These are phyloP conservation scores for Neoaliturus tenellus DNA, from an alignment of 2,888 invertebrate species.

Conservation along the genomic window DNA sequence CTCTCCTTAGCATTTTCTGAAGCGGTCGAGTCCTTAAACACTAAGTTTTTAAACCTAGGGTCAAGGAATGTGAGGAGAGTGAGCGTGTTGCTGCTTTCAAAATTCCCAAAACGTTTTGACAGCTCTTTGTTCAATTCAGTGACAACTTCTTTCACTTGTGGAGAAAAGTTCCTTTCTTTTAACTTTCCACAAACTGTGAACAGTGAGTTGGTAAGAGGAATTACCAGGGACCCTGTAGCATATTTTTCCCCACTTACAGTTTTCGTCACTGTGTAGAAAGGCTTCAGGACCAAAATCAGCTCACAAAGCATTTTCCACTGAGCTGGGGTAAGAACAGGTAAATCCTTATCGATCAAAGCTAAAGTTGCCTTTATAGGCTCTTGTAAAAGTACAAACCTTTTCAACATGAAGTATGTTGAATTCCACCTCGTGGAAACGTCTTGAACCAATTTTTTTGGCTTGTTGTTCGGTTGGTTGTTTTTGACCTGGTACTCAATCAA, in stretches of 20 bases:
- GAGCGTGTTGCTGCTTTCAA: conserved; percentile 54
- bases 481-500: conserved; percentile 52
- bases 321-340: conserved; percentile 51
- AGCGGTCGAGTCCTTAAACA: conserved; percentile 50
- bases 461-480: conserved; percentile 40
- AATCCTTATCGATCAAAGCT: conserved; percentile 55
- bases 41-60: conserved; percentile 57
- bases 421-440: conserved; percentile 57
- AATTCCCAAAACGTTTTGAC: conserved; percentile 43
- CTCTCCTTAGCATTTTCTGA: conserved; percentile 24
- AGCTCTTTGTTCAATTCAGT: conserved; percentile 10
- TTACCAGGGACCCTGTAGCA: conserved; percentile 44
- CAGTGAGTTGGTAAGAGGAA: conserved; percentile 36
- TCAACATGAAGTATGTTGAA: conserved; percentile 55
- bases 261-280: conserved; percentile 46
- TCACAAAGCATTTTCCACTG: conserved; percentile 52
- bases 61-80: conserved; percentile 57
- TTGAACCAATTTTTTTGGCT: conserved; percentile 58
- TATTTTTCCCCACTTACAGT: conserved; percentile 53
- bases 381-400: conserved; percentile 59
- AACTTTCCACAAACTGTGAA: conserved; percentile 46
- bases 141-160: conserved; percentile 28
- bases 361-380: conserved; percentile 53
- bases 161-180: conserved; percentile 46
- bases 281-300: conserved; percentile 37